phyloP scores from a whole-genome alignment of 2,797 vertebrate genomes.

The Ispidina picta region DNA sequence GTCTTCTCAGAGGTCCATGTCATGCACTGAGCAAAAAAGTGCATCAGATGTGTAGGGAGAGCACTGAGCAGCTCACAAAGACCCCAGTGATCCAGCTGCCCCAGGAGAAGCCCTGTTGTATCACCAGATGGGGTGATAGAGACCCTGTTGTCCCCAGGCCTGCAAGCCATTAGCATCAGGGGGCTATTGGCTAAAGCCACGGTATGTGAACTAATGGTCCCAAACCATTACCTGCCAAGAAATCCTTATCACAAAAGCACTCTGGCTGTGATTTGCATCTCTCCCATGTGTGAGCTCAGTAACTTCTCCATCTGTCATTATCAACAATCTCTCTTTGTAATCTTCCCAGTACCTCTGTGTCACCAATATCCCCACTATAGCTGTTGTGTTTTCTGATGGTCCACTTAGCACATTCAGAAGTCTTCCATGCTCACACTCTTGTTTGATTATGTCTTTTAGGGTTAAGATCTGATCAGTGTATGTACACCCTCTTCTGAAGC shows the following conservation, averaged over 20 bases:
- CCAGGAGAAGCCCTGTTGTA: not conserved
- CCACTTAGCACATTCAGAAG: conserved; percentile 38
- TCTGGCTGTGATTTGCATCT: not conserved
- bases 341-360: not conserved
- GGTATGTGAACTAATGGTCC: conserved; percentile 47
- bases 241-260: conserved; percentile 29
- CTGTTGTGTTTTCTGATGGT: conserved; percentile 46
- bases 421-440: not conserved
- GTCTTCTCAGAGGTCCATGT: not conserved
- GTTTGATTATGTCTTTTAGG: conserved; percentile 46
- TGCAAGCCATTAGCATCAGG: not conserved
- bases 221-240: not conserved
- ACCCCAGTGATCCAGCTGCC: not conserved
- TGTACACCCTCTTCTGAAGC: conserved; percentile 31
- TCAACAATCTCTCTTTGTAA: not conserved
- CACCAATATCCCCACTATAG: not conserved
- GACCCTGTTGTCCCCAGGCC: not conserved
- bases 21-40: not conserved
- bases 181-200: not conserved
- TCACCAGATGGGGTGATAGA: not conserved
- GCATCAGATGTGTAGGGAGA: not conserved
- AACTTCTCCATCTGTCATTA: conserved; percentile 18
- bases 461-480: conserved; percentile 44
- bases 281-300: not conserved
- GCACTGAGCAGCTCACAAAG: not conserved